Evolutionary conservation across 2,888 invertebrate species (phyloP), one percentile per base, ranked within the genome.

Genomic region (Linnaemya tessellans): DNA sequence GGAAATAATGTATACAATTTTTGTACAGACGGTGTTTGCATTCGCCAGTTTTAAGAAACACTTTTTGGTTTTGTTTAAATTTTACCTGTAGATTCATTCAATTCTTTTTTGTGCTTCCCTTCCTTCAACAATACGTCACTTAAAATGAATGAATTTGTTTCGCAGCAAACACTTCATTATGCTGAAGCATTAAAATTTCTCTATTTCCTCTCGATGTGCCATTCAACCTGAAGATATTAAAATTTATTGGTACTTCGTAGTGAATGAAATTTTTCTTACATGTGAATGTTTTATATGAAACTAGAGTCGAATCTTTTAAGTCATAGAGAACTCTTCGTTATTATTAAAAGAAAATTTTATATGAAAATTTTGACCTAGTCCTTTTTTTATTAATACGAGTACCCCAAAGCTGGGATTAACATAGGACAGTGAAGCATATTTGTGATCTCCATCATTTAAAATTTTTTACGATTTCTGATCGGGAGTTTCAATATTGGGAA

Each of bases 71-170:
- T 73, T 49, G n/a, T 73, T 43, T 60, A 25, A 73, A 49, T 71
- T 65, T 73, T 75, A 84, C 84, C 84, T 84, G 84, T 84, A 65
- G 80, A 70, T 84, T 80, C 75, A 25, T 49, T 70, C 20, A 58
- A n/a, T 30, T 60, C 30, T 30, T 30, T 22, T 54, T 65, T 67
- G 60, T 38, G 54, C 54, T 9, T 1, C 11, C 30, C 18, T 30
- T 8, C 20, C 15, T n/a, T n/a, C n/a, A n/a, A n/a, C n/a, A 46
- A 71, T 13, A 46, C 3, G 30, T 18, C 58, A 46, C 18, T 43
- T 30, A 1, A 58, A 58, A 13, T 43, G 41, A n/a, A 60, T 18
- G 11, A 10, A 18, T 58, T 46, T 20, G 0, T 56, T 71, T 7
- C 30, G 11, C 13, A 9, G 20, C 20, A 56, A 11, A 5, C 25